Conservation (phyloP, 2,888 invertebrate genomes). For the Apodemia duryi region DNA sequence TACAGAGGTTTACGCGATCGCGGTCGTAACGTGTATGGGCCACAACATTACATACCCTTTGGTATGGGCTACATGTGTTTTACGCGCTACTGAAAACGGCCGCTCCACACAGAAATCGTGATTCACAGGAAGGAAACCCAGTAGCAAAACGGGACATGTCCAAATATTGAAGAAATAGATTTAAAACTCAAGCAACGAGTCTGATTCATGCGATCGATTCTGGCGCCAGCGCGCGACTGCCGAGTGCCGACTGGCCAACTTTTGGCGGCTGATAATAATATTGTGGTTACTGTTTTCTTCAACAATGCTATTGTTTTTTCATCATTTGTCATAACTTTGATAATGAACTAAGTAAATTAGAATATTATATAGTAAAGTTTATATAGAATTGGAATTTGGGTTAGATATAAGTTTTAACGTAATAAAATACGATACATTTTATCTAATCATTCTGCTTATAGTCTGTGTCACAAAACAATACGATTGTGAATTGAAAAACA, state of each 20-base stretch:
- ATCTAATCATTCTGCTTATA: too few species aligned
- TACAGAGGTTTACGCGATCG: constrained; percentile 40
- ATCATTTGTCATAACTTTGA: constrained; percentile 13
- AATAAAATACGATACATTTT: too few species aligned
- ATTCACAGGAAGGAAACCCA: constrained; percentile 69
- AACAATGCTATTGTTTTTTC: constrained; percentile 29
- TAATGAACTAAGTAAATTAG: background rate
- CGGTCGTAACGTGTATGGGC: constrained; percentile 40
- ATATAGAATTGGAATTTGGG: background rate
- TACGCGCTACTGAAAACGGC: constrained; percentile 54
- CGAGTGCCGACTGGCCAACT: constrained; percentile 31
- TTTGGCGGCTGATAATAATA: constrained; percentile 43
- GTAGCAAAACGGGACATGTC: constrained; percentile 66
- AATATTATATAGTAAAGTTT: background rate
- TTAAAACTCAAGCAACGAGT: constrained; percentile 36
- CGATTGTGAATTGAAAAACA: too few species aligned
- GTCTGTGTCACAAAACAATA: too few species aligned
- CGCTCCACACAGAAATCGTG: constrained; percentile 48
- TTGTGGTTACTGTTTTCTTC: constrained; percentile 33
- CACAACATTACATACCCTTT: too few species aligned
- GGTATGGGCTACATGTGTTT: constrained; percentile 44
- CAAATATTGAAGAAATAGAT: constrained; percentile 51
- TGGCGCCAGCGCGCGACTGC: constrained; percentile 64
- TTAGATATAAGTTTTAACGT: background rate
- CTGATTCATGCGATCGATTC: constrained; percentile 63